Percentiles rank a stretch among this genome's conserved stretches.
Evolutionary conservation across 2,888 invertebrate species (phyloP).

Genomic region (Chironomus tentans): DNA sequence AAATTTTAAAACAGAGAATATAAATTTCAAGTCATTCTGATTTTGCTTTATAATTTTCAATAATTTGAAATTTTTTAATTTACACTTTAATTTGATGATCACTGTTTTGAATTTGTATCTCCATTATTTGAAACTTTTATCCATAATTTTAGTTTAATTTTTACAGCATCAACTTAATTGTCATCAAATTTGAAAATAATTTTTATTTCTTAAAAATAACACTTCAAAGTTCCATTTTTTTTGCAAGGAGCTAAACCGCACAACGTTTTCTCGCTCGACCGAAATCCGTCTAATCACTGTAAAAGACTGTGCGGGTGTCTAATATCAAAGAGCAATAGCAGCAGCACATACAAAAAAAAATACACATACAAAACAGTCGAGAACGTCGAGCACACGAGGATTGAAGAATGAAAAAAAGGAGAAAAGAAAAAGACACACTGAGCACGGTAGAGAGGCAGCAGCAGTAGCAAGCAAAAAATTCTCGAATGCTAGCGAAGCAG

Average conservation of each 20-base stretch:
- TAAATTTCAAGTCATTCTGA: no score
- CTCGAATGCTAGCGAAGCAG: not conserved
- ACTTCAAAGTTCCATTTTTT: not conserved
- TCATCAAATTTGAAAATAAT: no score
- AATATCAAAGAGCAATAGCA: not conserved
- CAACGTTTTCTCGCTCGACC: conserved; percentile 5
- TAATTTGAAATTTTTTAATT: no score
- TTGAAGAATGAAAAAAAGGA: not conserved
- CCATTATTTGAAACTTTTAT: no score
- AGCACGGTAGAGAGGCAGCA: not conserved
- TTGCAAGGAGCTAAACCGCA: not conserved
- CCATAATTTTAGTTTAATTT: no score
- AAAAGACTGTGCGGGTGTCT: conserved; percentile 1
- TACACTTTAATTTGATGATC: no score
- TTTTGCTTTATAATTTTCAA: no score
- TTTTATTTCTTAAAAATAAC: no score
- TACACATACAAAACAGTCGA: not conserved
- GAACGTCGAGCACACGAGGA: not conserved
- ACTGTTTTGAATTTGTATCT: no score
- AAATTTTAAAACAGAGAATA: no score
- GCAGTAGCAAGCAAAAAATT: not conserved
- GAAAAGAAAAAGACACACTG: not conserved
- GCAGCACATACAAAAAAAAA: not conserved
- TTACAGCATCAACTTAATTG: no score
- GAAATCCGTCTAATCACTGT: conserved; percentile 8